Evolutionary conservation across 2,113 vertebrate species (phyloP), one percentile per base, ranked within the genome.

Genomic region (Pyxicephalus adspersus): DNA sequence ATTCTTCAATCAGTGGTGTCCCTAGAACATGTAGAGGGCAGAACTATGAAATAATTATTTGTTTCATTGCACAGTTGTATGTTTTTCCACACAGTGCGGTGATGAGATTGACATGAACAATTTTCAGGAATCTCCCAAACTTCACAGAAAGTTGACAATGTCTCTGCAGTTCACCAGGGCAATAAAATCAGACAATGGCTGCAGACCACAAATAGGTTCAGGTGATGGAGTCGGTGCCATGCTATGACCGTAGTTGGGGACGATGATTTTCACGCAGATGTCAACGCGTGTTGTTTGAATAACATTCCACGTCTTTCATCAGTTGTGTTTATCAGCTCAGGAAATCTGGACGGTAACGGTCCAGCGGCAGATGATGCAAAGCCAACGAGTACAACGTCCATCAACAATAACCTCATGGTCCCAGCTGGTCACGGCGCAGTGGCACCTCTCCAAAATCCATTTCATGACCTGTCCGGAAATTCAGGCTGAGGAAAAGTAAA

Each of bases 91-190:
- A 13, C 8, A 22, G 25, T 63, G 22, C 23, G 38, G 71, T 23
- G 50, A 54, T 34, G 28, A 16, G 13, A 58, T 20, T 31, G 11
- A 23, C n/a, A 74, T 17, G 17, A 3, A 16, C 5, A 4, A 5
- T 76, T 51, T 31, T 52, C 23, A 2, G 38, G 60, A 64, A 64
- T 72, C 22, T 52, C 67, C 38, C 25, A 4, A 55, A 54, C 70
- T 74, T 81, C 79, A 73, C 8, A 6, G 58, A 81, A 80, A 81
- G 68, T 55, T 45, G 50, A 74, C 8, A 11, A 23, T 6, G 31
- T 25, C n/a, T 28, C 8, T 54, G 50, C 51, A 0, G 3, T 3
- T 73, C 52, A 7, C 58, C 52, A 28, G 19, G 19, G 26, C 66
- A 28, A 25, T 50, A 51, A 29, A 8, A 57, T 26, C 38, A n/a